These are phyloP conservation scores for Cyaniris semiargus DNA, from an alignment of 2,888 invertebrate species.

Conservation along the genomic window DNA sequence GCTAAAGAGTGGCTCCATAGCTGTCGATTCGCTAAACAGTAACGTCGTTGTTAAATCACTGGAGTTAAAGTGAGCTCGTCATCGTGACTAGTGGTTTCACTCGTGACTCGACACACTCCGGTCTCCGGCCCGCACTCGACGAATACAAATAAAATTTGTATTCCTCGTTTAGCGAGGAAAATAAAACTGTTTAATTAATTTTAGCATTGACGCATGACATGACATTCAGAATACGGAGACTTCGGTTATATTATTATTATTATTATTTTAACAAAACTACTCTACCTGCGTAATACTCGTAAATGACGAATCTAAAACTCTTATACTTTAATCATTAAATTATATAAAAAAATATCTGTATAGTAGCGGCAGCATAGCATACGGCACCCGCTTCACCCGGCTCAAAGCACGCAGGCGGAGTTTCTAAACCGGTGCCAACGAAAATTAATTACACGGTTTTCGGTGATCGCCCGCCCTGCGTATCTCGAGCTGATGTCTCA, in stretches of 20 bases:
- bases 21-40: neutral
- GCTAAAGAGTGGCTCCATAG: too few species aligned
- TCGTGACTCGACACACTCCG: neutral
- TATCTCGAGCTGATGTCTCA: neutral
- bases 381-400: neutral
- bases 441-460: neutral
- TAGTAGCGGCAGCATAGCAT: neutral
- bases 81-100: neutral
- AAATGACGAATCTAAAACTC: neutral
- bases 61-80: neutral
- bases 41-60: neutral
- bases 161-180: neutral
- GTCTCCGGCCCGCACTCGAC: neutral
- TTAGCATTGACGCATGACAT: neutral
- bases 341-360: neutral
- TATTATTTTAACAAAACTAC: neutral
- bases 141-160: neutral
- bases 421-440: neutral
- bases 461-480: neutral
- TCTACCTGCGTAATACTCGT: too few species aligned
- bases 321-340: neutral
- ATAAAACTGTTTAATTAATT: neutral
- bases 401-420: neutral
- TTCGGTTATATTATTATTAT: neutral
- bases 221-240: neutral